A percentile compares a stretch with the other conserved stretches of the same genome.
These are phyloP conservation scores for Oncorhynchus kisutch DNA, from an alignment of 2,113 vertebrate genomes.

Conservation along the genomic window DNA sequence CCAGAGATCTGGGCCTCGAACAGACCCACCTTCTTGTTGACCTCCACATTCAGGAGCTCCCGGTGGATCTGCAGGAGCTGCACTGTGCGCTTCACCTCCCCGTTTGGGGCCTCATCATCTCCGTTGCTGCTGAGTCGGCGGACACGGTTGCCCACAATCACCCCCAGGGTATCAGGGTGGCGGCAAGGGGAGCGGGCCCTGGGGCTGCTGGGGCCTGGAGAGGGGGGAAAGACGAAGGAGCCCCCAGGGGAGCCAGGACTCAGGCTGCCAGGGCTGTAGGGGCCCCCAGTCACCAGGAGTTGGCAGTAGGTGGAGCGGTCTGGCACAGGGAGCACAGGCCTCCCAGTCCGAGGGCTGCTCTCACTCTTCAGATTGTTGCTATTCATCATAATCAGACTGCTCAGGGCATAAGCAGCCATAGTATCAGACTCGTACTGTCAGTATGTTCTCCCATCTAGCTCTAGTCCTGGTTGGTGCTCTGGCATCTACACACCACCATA, in stretches of 20 bases:
- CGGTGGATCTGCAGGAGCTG: conserved; percentile 77
- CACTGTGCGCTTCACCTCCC: conserved; percentile 66
- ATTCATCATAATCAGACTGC: conserved; percentile 59
- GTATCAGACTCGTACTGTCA: conserved; percentile 45
- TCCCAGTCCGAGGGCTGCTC: conserved; percentile 66
- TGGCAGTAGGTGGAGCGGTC: conserved; percentile 74
- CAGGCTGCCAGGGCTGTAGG: conserved; percentile 67
- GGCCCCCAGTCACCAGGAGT: conserved; percentile 62
- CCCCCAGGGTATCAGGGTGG: conserved; percentile 61
- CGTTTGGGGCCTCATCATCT: conserved; percentile 40
- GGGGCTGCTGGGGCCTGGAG: conserved; percentile 18
- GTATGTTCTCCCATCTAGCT: conserved; percentile 49
- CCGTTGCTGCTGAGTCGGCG: conserved; percentile 69
- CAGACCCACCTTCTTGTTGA: conserved; percentile 85
- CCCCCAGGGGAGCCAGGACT: conserved; percentile 46
- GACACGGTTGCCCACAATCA: conserved; percentile 71
- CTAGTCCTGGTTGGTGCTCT: conserved; percentile 36
- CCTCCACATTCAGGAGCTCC: conserved; percentile 92
- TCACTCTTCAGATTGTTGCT: conserved; percentile 67
- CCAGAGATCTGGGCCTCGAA: conserved; percentile 91
- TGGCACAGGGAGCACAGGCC: conserved; percentile 75
- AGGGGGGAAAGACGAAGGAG: conserved; percentile 74
- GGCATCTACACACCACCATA: conserved; percentile 42
- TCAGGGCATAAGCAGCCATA: conserved; percentile 62
- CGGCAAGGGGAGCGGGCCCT: conserved; percentile 56